Evolutionary conservation across 1,140 invertebrate genomes (phyloP).

Genomic region (Hypsibius dujardini): DNA sequence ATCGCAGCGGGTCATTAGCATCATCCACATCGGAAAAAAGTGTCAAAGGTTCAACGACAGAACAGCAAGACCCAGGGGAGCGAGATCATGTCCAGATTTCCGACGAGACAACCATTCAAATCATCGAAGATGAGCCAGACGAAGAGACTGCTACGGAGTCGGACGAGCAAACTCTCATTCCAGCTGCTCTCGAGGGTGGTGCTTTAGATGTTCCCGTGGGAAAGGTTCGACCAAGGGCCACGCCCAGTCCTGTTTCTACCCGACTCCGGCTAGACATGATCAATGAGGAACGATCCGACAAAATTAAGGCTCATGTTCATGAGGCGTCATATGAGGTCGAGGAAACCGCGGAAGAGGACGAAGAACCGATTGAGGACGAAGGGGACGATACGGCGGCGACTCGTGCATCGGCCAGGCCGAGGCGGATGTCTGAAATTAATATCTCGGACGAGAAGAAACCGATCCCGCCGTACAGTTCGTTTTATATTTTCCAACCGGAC

Average conservation of each 20-base stretch:
- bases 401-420: conserved; percentile 49
- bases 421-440: conserved; percentile 76
- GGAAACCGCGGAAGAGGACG: conserved; percentile 37
- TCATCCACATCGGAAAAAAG: background rate
- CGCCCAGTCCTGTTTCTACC: conserved; percentile 2
- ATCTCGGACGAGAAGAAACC: conserved; percentile 66
- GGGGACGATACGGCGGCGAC: conserved; percentile 41
- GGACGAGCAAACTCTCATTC: background rate
- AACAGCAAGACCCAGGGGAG: background rate
- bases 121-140: conserved; percentile 41
- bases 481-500: conserved; percentile 84
- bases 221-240: background rate
- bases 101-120: conserved; percentile 16
- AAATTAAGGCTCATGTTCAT: too few species aligned
- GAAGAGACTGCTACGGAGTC: conserved; percentile 18
- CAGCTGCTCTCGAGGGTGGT: background rate
- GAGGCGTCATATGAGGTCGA: too few species aligned
- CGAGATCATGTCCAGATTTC: background rate
- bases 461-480: conserved; percentile 79
- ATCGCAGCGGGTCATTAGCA: background rate
- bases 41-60: background rate
- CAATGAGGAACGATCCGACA: conserved; percentile 16
- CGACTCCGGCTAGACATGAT: conserved; percentile 8
- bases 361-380: conserved; percentile 40
- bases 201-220: background rate